These are phyloP conservation scores for Parazoanthus darwini DNA, from an alignment of 92 coral and sea anemone species.

Conservation along the genomic window DNA sequence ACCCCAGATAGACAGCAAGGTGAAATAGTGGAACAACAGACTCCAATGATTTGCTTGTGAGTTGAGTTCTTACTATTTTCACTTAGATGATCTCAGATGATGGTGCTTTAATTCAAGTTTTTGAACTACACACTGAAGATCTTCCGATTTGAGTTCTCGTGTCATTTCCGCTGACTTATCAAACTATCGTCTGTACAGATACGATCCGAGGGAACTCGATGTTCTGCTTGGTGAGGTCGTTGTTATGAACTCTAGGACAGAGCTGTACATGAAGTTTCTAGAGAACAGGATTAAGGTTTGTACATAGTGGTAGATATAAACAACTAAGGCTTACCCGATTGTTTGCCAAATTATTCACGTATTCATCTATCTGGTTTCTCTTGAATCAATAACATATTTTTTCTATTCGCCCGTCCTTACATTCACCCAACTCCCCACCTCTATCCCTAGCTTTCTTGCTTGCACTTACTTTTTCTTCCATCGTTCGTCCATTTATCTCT, in stretches of 20 bases:
- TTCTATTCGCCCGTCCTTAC: neutral
- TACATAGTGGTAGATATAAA: neutral
- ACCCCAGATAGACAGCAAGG: too few relatives aligned
- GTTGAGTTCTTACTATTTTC: too few relatives aligned
- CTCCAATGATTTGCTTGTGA: too few relatives aligned
- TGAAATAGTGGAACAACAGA: too few relatives aligned
- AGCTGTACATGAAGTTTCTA: slow-evolving; percentile 81
- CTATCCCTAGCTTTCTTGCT: neutral
- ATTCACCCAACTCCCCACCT: neutral
- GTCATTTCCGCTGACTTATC: neutral
- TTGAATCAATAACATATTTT: too few relatives aligned
- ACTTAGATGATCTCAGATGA: too few relatives aligned
- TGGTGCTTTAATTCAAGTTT: too few relatives aligned
- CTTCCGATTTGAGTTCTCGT: neutral
- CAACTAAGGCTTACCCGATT: neutral
- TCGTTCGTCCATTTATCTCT: neutral
- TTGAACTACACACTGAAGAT: too few relatives aligned
- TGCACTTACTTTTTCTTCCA: neutral
- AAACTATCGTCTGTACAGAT: slow-evolving; percentile 48
- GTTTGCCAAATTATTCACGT: neutral
- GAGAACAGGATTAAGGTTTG: slow-evolving; percentile 82
- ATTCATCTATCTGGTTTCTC: neutral
- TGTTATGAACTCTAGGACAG: slow-evolving; percentile 98
- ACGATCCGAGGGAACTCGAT: slow-evolving; percentile 95
- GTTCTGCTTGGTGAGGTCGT: slow-evolving; percentile 86